phyloP scores from a whole-genome alignment of 2,113 vertebrate genomes.

The Carassius carassius region DNA sequence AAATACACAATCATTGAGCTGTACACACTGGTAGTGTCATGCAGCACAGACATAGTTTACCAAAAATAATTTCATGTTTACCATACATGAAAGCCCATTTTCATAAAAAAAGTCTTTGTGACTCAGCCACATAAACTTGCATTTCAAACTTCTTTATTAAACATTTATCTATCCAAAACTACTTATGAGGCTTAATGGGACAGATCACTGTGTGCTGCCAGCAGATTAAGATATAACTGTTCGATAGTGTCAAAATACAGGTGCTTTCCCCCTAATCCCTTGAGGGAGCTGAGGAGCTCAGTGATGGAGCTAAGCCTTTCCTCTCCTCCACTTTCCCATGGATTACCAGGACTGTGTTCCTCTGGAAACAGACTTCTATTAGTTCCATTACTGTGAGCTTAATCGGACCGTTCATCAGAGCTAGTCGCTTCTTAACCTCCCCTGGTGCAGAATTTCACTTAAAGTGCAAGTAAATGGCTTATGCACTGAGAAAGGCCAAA shows the following conservation, averaged over 20 bases:
- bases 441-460: constrained; percentile 16
- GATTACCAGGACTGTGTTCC: constrained; percentile 29
- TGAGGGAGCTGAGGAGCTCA: constrained; percentile 33
- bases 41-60: background rate
- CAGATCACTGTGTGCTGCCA: background rate
- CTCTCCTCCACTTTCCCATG: constrained; percentile 34
- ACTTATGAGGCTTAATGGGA: background rate
- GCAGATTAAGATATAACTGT: constrained; percentile 30
- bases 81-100: no score
- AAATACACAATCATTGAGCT: no score
- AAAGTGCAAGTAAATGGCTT: background rate
- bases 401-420: constrained; percentile 43
- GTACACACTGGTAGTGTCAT: background rate
- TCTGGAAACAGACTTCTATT: constrained; percentile 42
- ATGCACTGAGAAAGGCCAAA: background rate
- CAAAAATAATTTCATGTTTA: no score
- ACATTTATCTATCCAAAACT: background rate
- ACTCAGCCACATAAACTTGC: background rate
- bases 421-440: constrained; percentile 22
- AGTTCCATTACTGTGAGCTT: constrained; percentile 42
- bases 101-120: no score
- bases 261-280: constrained; percentile 42
- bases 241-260: constrained; percentile 42
- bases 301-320: constrained; percentile 40
- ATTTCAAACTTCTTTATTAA: background rate